A percentile compares a stretch with the other conserved stretches of the same genome.
These are phyloP conservation scores for Zeugodacus cucurbitae DNA, from an alignment of 1,140 invertebrate species.

Conservation along the genomic window DNA sequence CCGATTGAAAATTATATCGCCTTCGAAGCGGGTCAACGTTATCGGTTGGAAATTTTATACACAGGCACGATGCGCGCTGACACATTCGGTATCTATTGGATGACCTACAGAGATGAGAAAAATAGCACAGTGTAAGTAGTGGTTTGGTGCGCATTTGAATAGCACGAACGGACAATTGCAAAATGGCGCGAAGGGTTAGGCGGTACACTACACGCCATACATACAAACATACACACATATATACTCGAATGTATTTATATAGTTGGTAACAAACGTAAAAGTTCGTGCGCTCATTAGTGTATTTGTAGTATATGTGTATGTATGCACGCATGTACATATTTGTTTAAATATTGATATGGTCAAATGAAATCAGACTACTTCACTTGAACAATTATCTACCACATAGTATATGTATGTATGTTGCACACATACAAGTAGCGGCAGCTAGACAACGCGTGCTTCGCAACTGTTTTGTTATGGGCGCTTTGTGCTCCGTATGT, in stretches of 20 bases:
- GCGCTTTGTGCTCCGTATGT: too few relatives aligned
- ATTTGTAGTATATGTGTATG: neutral
- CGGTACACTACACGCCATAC: too few relatives aligned
- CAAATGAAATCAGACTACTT: neutral
- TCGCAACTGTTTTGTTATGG: neutral
- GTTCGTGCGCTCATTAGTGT: neutral
- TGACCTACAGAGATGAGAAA: slow-evolving; percentile 66
- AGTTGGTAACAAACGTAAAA: neutral
- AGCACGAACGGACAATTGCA: neutral
- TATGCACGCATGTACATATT: neutral
- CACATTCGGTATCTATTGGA: slow-evolving; percentile 73
- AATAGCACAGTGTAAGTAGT: slow-evolving; percentile 57
- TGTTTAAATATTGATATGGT: neutral
- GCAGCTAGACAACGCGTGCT: neutral
- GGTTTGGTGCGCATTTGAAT: neutral
- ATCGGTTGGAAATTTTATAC: slow-evolving; percentile 56
- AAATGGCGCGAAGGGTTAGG: neutral
- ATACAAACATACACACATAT: too few relatives aligned
- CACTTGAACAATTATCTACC: neutral
- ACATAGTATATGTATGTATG: neutral
- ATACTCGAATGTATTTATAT: neutral
- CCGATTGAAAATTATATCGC: slow-evolving; percentile 54
- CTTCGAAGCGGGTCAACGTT: slow-evolving; percentile 57
- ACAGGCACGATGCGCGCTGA: slow-evolving; percentile 56
- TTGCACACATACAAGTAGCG: neutral